Conservation (phyloP, 2,888 invertebrate genomes). For the Agrenia bidenticulata region DNA sequence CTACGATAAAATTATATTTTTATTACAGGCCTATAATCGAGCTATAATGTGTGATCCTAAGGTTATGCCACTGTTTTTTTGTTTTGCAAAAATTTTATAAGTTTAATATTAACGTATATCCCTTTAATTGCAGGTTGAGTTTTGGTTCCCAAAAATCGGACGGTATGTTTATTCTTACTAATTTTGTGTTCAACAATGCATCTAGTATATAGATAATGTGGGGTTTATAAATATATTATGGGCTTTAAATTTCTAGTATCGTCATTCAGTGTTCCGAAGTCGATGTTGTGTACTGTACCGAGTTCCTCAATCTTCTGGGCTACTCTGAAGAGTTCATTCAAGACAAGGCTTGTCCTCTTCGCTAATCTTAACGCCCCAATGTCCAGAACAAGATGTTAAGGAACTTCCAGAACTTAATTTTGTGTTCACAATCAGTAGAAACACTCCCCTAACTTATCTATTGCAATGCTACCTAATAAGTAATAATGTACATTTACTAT, state of each 20-base stretch:
- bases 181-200: background rate
- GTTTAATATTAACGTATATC: too few relatives aligned
- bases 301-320: constrained; percentile 36
- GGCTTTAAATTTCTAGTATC: constrained; percentile 25
- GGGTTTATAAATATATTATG: too few relatives aligned
- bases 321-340: constrained; percentile 36
- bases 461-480: too few relatives aligned
- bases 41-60: constrained; percentile 32
- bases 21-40: constrained; percentile 41
- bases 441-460: too few relatives aligned
- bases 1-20: too few relatives aligned
- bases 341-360: constrained; percentile 29
- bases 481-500: too few relatives aligned
- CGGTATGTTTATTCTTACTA: constrained; percentile 19
- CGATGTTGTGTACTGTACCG: constrained; percentile 31
- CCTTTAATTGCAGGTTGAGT: constrained; percentile 28
- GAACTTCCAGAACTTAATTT: too few relatives aligned
- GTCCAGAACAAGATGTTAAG: too few relatives aligned
- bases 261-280: constrained; percentile 33
- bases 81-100: background rate
- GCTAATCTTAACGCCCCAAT: too few relatives aligned
- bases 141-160: constrained; percentile 41
- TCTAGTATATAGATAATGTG: too few relatives aligned
- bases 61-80: too few relatives aligned
- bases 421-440: too few relatives aligned